phyloP scores from a whole-genome alignment of 2,113 vertebrate species.

The Clarias magur region DNA sequence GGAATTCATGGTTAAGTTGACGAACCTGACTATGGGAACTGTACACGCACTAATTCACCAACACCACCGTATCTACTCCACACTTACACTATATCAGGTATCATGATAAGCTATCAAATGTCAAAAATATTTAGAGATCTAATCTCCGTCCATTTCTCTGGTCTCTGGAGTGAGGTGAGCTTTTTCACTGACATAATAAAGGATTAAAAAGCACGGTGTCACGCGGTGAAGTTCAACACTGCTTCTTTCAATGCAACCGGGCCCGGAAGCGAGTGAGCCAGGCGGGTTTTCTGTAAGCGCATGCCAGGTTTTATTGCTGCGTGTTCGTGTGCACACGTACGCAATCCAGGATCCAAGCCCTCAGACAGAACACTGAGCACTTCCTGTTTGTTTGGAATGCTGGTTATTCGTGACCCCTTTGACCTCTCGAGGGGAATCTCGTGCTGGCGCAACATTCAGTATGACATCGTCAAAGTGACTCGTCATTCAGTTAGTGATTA shows the following conservation, averaged over 20 bases:
- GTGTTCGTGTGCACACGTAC: background rate
- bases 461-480: background rate
- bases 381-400: background rate
- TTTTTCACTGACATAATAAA: background rate
- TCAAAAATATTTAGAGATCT: background rate
- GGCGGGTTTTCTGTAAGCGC: background rate
- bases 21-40: too few relatives aligned
- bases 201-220: background rate
- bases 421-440: slow-evolving; percentile 4
- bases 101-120: background rate
- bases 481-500: background rate
- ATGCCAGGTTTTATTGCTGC: background rate
- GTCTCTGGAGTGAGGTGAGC: background rate
- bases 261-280: background rate
- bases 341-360: background rate
- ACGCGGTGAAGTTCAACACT: background rate
- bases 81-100: too few relatives aligned
- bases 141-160: too few relatives aligned
- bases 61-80: too few relatives aligned
- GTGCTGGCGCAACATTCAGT: background rate
- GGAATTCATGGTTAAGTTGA: too few relatives aligned
- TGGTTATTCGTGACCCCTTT: background rate
- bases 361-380: background rate
- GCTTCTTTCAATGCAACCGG: background rate
- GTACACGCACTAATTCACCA: too few relatives aligned